Evolutionary conservation across 1,140 invertebrate genomes (phyloP).

Genomic region (Metaphire vulgaris): DNA sequence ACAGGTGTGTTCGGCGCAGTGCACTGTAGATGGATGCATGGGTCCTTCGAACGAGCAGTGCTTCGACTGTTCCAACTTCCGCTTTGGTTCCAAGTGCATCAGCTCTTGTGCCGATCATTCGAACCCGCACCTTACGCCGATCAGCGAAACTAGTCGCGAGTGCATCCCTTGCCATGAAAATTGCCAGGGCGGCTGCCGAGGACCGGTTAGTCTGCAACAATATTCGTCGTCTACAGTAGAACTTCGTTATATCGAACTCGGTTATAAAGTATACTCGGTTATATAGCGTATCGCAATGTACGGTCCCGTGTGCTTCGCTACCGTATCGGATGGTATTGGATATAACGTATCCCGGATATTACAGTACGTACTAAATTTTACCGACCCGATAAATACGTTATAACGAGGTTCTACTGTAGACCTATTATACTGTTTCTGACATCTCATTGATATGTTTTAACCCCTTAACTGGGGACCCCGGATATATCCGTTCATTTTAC

Average conservation of each 20-base stretch:
- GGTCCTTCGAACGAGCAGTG: conserved; percentile 82
- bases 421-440: background rate
- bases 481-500: too few species aligned
- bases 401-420: too few species aligned
- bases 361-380: background rate
- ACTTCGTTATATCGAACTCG: too few species aligned
- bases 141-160: conserved; percentile 65
- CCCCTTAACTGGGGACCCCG: too few species aligned
- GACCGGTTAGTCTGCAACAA: conserved; percentile 57
- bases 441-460: background rate
- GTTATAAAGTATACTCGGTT: too few species aligned
- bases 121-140: conserved; percentile 46
- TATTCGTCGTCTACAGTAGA: conserved; percentile 3
- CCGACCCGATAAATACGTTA: too few species aligned
- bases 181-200: conserved; percentile 73
- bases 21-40: conserved; percentile 86
- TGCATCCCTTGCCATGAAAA: conserved; percentile 82
- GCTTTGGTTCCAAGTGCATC: conserved; percentile 64
- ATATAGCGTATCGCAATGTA: too few species aligned
- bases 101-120: conserved; percentile 44
- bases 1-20: conserved; percentile 76
- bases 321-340: too few species aligned
- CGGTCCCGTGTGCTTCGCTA: too few species aligned
- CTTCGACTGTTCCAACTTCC: conserved; percentile 76
- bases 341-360: background rate